phyloP scores from a whole-genome alignment of 1,140 invertebrate genomes.

The Nautilus pompilius region DNA sequence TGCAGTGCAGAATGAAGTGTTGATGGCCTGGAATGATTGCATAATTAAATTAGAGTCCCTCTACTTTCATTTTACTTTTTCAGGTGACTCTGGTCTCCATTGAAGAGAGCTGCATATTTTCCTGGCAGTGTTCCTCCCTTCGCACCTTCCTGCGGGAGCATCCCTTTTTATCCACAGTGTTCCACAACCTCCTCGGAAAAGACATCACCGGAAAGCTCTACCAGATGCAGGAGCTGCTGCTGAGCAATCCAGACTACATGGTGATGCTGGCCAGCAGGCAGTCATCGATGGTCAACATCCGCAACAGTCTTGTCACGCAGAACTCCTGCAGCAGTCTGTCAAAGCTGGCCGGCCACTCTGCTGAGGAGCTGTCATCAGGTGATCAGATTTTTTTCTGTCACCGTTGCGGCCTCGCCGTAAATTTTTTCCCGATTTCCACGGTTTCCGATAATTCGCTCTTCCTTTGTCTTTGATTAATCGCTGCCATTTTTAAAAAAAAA shows the following conservation, averaged over 20 bases:
- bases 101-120: slow-evolving; percentile 73
- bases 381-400: no score
- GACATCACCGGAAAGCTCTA: slow-evolving; percentile 83
- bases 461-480: no score
- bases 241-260: slow-evolving; percentile 27
- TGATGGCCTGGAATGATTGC: no score
- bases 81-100: slow-evolving; percentile 77
- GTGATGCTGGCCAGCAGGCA: slow-evolving; percentile 16
- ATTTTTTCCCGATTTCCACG: no score
- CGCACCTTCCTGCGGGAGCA: slow-evolving; percentile 70
- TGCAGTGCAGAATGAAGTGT: no score
- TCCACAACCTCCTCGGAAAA: slow-evolving; percentile 77
- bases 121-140: slow-evolving; percentile 72
- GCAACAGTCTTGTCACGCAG: slow-evolving; percentile 20
- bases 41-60: no score
- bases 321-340: slow-evolving; percentile 15
- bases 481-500: no score
- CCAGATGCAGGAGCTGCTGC: slow-evolving; percentile 37
- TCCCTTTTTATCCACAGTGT: slow-evolving; percentile 69
- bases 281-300: slow-evolving; percentile 30
- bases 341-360: slow-evolving; percentile 3
- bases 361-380: neutral
- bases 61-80: slow-evolving; percentile 11
- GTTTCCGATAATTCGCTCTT: no score
- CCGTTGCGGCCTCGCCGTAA: no score